Evolutionary conservation across 2,113 vertebrate species (phyloP), one percentile per base, ranked within the genome.

Genomic region (Parotia lawesii): DNA sequence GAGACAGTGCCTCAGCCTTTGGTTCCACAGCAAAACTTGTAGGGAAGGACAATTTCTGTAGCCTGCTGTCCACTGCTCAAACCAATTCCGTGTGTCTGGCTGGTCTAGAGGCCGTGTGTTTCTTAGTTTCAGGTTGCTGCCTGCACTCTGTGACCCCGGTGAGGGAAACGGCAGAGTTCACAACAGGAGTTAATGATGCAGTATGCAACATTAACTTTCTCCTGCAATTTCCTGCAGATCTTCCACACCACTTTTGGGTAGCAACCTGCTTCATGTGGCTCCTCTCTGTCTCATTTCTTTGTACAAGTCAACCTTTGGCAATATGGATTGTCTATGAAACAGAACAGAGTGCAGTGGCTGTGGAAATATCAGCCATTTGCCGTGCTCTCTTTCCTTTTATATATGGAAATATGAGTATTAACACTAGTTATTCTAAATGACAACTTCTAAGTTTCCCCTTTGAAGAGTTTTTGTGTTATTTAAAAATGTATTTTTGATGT

Each of bases 171-270:
- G 31, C 72, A 65, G 72, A 83, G 93, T 81, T 93, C 87, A 74
- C 82, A 44, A 60, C 67, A 66, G 90, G 77, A 92, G 73, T 84
- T 94, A 85, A 95, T 67, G 85, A 85, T 42, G 51, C 48, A 86
- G 90, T 73, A 84, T 56, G 76, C 89, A 85, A 85, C 93, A 82
- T 91, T 92, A 94, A 75, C 77, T 89, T 93, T 65, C 74, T 78
- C 85, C 66, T 84, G 82, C 38, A 50, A 73, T 87, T 94, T 96
- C 73, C 65, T 89, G 47, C 40, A 72, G 65, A 44, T 84, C 90
- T 93, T 87, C 80, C 53, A 20, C 48, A 12, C 51, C 62, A 58
- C 82, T 91, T 92, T 70, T 9, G 22, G 25, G 60, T 31, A 89
- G 70, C 47, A 87, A 79, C 88, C 58, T 85, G 70, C 51, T 96